Evolutionary conservation across 2,797 vertebrate species (phyloP).

Genomic region (Gadopsis marmoratus): DNA sequence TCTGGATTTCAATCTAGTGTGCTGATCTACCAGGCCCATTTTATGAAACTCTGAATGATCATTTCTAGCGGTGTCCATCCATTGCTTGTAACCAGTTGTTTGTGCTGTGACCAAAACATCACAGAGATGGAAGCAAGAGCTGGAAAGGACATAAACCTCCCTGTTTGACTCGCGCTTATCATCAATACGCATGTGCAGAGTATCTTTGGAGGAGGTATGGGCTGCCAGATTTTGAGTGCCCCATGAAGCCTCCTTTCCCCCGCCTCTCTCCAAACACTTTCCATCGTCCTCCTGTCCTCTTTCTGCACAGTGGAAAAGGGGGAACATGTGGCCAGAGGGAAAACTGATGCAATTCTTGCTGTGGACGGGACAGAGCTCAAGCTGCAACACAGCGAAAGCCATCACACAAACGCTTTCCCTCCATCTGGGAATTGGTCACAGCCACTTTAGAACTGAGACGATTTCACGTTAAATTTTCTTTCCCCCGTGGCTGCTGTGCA

Average conservation of each 20-base stretch:
- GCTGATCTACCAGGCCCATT: conserved; percentile 25
- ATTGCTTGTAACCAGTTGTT: background rate
- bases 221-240: conserved; percentile 37
- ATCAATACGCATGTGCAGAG: conserved; percentile 26
- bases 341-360: conserved; percentile 66
- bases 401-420: conserved; percentile 53
- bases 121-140: background rate
- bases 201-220: conserved; percentile 12
- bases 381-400: conserved; percentile 42
- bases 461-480: conserved; percentile 60
- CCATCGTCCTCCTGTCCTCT: conserved; percentile 14
- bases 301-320: conserved; percentile 37
- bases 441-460: conserved; percentile 69
- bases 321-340: conserved; percentile 58
- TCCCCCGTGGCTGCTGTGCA: conserved; percentile 38
- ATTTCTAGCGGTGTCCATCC: background rate
- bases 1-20: conserved; percentile 1
- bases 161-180: conserved; percentile 30
- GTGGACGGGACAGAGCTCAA: conserved; percentile 52
- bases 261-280: background rate
- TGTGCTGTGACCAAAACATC: conserved; percentile 6
- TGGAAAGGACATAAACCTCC: background rate
- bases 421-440: conserved; percentile 73
- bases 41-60: background rate
- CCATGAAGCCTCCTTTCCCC: background rate